Evolutionary conservation across 1,140 invertebrate species (phyloP).

Genomic region (Alviniconcha marisindica): DNA sequence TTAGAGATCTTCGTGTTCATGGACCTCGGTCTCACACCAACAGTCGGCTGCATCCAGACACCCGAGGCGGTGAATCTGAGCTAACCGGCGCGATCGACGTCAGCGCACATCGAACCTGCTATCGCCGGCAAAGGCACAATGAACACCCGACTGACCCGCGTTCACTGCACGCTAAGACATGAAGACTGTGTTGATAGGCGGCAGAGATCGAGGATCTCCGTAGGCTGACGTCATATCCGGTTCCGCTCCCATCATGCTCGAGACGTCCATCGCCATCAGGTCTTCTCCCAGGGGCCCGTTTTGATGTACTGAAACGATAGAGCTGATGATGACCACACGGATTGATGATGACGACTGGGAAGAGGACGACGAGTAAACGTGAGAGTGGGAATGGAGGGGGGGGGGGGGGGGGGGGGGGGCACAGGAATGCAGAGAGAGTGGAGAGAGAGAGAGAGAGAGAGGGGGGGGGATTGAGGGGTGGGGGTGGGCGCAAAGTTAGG

Average conservation of each 20-base stretch:
- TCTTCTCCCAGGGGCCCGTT: constrained; percentile 52
- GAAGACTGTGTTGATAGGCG: constrained; percentile 70
- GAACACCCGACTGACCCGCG: too few species aligned
- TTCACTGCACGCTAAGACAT: constrained; percentile 51
- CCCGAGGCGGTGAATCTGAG: too few species aligned
- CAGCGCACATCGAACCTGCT: too few species aligned
- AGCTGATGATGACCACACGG: too few species aligned
- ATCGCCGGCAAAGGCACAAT: too few species aligned
- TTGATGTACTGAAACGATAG: constrained; percentile 41
- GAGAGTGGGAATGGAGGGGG: too few species aligned
- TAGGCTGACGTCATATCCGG: constrained; percentile 64
- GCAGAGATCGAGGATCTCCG: constrained; percentile 63
- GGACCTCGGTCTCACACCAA: too few species aligned
- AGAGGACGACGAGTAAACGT: too few species aligned
- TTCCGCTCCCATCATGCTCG: constrained; percentile 62
- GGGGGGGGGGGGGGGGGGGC: constrained; percentile 26
- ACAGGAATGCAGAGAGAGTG: neutral
- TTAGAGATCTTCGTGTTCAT: too few species aligned
- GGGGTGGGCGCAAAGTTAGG: neutral
- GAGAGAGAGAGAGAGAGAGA: neutral
- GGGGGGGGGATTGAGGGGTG: neutral
- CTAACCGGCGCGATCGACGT: too few species aligned
- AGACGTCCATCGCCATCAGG: constrained; percentile 62
- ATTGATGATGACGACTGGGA: too few species aligned
- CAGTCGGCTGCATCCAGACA: too few species aligned